These are phyloP conservation scores for Cettia cetti DNA, from an alignment of 2,113 vertebrate genomes.

Conservation along the genomic window DNA sequence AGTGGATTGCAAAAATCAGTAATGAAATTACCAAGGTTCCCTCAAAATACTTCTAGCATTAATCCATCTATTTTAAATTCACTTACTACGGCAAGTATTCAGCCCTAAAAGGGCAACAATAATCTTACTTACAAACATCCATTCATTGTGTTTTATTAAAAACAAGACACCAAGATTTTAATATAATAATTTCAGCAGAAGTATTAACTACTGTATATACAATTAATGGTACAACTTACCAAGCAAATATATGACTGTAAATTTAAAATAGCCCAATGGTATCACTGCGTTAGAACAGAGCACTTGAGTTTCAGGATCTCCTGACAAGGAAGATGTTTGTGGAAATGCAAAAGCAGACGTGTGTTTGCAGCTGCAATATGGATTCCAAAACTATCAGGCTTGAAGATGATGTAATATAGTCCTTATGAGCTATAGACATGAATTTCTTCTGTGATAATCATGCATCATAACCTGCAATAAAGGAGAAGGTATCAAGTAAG, in stretches of 20 bases:
- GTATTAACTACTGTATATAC: not conserved
- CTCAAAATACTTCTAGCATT: not conserved
- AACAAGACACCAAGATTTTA: not conserved
- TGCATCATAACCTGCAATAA: conserved; percentile 89
- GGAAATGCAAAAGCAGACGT: conserved; percentile 71
- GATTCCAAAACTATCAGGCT: conserved; percentile 93
- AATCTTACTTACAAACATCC: not conserved
- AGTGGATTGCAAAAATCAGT: not conserved
- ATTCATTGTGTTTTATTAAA: not conserved
- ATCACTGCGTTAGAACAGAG: conserved; percentile 61
- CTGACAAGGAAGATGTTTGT: conserved; percentile 66
- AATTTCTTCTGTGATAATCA: conserved; percentile 92
- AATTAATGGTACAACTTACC: conserved; percentile 72
- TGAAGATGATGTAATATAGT: conserved; percentile 95
- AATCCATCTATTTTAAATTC: not conserved
- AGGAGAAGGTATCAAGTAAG: not conserved
- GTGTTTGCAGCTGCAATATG: conserved; percentile 72
- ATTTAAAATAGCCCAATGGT: conserved; percentile 60
- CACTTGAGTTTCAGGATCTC: conserved; percentile 47
- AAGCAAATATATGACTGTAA: conserved; percentile 65
- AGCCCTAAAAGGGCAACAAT: not conserved
- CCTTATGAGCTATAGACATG: conserved; percentile 94
- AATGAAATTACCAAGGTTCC: not conserved
- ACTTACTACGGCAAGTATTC: not conserved
- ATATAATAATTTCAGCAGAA: not conserved